phyloP scores from a whole-genome alignment of 2,797 vertebrate species.

The Micropoecilia bifurca region DNA sequence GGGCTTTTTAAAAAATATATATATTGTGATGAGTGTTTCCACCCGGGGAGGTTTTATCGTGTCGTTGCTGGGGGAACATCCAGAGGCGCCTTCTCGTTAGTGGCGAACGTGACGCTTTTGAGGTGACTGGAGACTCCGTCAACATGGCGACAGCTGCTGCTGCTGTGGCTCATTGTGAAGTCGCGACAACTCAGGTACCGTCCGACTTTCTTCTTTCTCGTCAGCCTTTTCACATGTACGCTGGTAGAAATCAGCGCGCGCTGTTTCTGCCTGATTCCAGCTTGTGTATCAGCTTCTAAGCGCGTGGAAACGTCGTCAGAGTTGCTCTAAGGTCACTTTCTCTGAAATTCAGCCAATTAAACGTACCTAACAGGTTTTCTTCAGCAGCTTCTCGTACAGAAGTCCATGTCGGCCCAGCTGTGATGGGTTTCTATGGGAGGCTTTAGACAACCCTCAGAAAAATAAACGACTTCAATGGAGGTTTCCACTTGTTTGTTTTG shows the following conservation, averaged over 20 bases:
- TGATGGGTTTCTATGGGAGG: not conserved
- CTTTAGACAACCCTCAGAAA: not conserved
- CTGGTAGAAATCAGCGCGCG: not conserved
- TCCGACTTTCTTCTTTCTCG: not conserved
- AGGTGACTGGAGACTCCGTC: constrained; percentile 50
- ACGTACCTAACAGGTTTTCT: not conserved
- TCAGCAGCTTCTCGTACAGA: constrained; percentile 27
- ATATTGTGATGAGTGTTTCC: too few species aligned
- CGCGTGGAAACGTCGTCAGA: not conserved
- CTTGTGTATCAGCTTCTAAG: not conserved
- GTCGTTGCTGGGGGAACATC: constrained; percentile 5
- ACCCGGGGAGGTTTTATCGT: not conserved
- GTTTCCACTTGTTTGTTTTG: constrained; percentile 18
- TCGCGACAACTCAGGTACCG: constrained; percentile 66
- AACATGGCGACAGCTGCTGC: constrained; percentile 76
- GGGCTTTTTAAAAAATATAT: too few species aligned
- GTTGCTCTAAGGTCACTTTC: constrained; percentile 13
- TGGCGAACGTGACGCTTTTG: not conserved
- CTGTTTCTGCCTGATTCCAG: too few species aligned
- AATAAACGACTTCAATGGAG: not conserved
- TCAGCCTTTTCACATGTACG: not conserved
- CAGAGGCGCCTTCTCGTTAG: not conserved
- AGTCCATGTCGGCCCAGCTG: constrained; percentile 18
- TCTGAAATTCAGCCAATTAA: not conserved
- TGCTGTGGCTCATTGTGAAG: constrained; percentile 37